Conservation (phyloP, 2,888 invertebrate genomes). For the Galerucella calmariensis region DNA sequence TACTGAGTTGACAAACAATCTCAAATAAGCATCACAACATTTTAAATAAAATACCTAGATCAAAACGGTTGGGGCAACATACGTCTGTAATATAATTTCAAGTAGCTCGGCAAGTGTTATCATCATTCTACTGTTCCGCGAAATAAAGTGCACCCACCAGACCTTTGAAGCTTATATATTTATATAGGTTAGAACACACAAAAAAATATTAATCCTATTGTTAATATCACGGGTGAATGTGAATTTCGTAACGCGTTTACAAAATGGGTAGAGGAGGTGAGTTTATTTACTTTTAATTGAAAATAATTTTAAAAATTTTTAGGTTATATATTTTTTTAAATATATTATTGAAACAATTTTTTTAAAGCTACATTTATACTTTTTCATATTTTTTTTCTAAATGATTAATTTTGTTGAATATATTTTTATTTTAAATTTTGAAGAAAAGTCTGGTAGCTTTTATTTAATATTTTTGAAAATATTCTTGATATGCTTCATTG, state of each 20-base stretch:
- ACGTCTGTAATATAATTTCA: slow-evolving; percentile 3
- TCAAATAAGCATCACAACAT: slow-evolving; percentile 12
- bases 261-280: slow-evolving; percentile 17
- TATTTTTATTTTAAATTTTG: not conserved
- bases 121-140: slow-evolving; percentile 13
- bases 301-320: not conserved
- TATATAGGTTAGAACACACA: not conserved
- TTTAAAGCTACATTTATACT: too few species aligned
- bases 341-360: too few species aligned
- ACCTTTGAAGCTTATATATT: not conserved
- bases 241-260: not conserved
- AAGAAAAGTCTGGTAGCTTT: too few species aligned
- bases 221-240: not conserved
- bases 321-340: too few species aligned
- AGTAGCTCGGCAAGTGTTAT: slow-evolving; percentile 11
- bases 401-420: not conserved
- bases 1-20: slow-evolving; percentile 18
- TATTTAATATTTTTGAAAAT: not conserved
- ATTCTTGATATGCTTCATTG: too few species aligned
- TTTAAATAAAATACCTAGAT: slow-evolving; percentile 11
- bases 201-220: not conserved
- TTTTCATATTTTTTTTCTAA: too few species aligned
- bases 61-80: slow-evolving; percentile 15
- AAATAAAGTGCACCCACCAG: slow-evolving; percentile 4
- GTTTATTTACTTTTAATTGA: not conserved